Percentiles rank a stretch among this genome's conserved stretches.
Evolutionary conservation across 2,113 vertebrate species (phyloP).

Genomic region (Cariama cristata): DNA sequence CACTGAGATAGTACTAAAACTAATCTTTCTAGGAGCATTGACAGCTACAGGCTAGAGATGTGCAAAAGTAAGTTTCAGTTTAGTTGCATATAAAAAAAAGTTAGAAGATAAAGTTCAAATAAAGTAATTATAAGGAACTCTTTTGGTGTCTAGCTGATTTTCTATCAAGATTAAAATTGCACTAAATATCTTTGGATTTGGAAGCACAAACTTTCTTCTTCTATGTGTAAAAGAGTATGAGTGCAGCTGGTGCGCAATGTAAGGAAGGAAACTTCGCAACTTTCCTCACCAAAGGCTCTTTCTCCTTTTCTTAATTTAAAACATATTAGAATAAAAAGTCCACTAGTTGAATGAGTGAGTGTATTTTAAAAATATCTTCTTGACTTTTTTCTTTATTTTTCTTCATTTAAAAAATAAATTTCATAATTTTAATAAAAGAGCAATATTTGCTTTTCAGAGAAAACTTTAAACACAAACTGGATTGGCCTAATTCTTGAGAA

Average conservation of each 20-base stretch:
- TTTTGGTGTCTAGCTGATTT: not conserved
- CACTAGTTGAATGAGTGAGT: not conserved
- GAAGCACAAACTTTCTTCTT: not conserved
- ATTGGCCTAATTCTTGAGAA: not conserved
- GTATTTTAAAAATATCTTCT: not conserved
- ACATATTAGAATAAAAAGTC: not conserved
- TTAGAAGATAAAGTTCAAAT: not conserved
- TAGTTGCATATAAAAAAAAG: not conserved
- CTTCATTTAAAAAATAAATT: not conserved
- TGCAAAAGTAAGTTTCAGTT: not conserved
- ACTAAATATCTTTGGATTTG: not conserved
- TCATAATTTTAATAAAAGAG: not conserved
- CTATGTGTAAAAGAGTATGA: rapidly evolving
- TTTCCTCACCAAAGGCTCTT: not conserved
- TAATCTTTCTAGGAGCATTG: not conserved
- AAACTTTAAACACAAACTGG: not conserved
- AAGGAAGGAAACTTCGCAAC: not conserved
- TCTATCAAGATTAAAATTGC: not conserved
- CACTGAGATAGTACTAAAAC: not conserved
- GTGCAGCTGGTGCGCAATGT: not conserved
- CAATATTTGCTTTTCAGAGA: not conserved
- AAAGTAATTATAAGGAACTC: not conserved
- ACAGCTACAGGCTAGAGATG: not conserved
- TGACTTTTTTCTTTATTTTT: not conserved
- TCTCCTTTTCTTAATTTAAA: not conserved